These are phyloP conservation scores for Synanthedon vespiformis DNA, from an alignment of 2,888 invertebrate genomes.

Conservation along the genomic window DNA sequence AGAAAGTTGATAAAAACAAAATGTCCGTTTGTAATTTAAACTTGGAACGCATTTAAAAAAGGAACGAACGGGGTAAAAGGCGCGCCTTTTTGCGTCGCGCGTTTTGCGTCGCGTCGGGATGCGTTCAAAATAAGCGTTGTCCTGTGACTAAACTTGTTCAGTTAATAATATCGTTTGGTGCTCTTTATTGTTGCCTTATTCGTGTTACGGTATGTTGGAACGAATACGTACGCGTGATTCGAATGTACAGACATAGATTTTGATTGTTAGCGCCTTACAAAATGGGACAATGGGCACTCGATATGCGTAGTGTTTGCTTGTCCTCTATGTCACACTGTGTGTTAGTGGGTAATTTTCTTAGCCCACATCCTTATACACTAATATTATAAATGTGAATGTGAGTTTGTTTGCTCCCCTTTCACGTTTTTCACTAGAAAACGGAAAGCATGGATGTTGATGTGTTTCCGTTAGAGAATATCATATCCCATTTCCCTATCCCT, in stretches of 20 bases:
- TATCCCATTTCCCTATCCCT: too few relatives aligned
- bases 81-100: conserved; percentile 1
- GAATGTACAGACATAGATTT: conserved; percentile 44
- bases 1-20: conserved; percentile 25
- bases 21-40: conserved; percentile 13
- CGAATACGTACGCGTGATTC: conserved; percentile 57
- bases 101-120: conserved; percentile 2
- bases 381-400: too few relatives aligned
- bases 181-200: conserved; percentile 53
- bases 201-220: conserved; percentile 66
- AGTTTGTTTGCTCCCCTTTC: too few relatives aligned
- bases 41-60: conserved; percentile 12
- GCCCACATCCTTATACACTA: too few relatives aligned
- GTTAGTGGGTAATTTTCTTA: conserved; percentile 50
- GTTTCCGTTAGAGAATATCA: too few relatives aligned
- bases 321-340: conserved; percentile 32
- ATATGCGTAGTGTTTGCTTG: conserved; percentile 37
- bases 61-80: conserved; percentile 7
- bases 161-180: conserved; percentile 44
- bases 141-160: conserved; percentile 39
- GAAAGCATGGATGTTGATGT: too few relatives aligned
- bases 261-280: conserved; percentile 43
- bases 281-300: conserved; percentile 48
- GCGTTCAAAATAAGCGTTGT: conserved; percentile 35
- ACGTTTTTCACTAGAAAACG: too few relatives aligned